Base-by-base conservation (phyloP, 2,888 invertebrate genomes). In the Leucophenga montana region DNA sequence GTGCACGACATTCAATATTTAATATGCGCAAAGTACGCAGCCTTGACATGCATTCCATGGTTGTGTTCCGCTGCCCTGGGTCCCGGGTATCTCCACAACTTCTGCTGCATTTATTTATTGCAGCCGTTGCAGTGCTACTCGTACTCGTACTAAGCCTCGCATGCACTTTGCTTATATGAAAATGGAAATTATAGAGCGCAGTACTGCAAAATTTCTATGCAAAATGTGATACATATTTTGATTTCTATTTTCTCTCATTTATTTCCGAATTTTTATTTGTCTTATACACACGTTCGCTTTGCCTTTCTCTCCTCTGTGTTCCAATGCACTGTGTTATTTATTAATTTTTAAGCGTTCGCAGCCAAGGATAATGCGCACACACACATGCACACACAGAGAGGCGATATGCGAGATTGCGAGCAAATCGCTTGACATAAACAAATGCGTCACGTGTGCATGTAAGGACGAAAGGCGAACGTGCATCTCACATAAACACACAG, bases 11-110 rank as follows among this genome's bases (percentile, higher is more conserved):
- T 67, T 65, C 20, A 72, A 69, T 53, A 64, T 46, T 64, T 64
- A 46, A 44, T 14, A 48, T 39, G 53, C 31, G 65, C 48, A 13
- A 39, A 70, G 66, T 75, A 75, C 76, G 75, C 83, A 80, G 81
- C 83, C 80, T 80, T 82, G 83, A 83, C 80, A 80, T 80, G 81
- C 68, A 82, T 80, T 78, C 74, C 73, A n/a, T n/a, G n/a, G 72
- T 72, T 64, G 67, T 69, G 68, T 66, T 67, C 31, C 8, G 8
- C 8, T 33, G 4, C 33, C 3, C 8, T 33, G 4, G 8, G 33
- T 33, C 4, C 3, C 31, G 31, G 61, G 39, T 4, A 18, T 9
- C 54, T 16, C 54, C 54, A 54, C 54, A 39, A 54, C 22, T n/a
- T n/a, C n/a, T 20, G 50, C 54, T 18, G 11, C 54, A 54, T 16